Evolutionary conservation across 2,888 invertebrate genomes (phyloP).

Genomic region (Cacoxenus indagator): DNA sequence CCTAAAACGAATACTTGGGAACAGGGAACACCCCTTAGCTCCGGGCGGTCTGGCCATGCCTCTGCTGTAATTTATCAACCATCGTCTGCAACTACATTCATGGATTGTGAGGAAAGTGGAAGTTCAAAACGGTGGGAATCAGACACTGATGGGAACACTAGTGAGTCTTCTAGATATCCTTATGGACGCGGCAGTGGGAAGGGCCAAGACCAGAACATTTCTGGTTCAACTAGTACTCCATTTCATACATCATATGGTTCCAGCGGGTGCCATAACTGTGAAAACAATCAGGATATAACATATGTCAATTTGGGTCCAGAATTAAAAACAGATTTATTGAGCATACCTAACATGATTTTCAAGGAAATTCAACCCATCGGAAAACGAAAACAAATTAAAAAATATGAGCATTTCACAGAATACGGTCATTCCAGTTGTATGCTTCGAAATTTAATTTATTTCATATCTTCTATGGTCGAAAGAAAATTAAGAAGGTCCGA

Average conservation of each 20-base stretch:
- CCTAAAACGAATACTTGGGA: constrained; percentile 83
- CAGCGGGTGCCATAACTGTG: constrained; percentile 58
- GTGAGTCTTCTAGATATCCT: constrained; percentile 29
- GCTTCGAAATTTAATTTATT: no score
- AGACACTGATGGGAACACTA: constrained; percentile 29
- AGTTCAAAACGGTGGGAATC: constrained; percentile 36
- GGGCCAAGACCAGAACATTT: constrained; percentile 25
- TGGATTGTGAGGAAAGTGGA: constrained; percentile 65
- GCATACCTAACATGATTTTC: no score
- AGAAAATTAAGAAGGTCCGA: no score
- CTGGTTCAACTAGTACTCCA: constrained; percentile 44
- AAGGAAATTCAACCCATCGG: no score
- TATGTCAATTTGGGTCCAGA: neutral
- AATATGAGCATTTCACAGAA: no score
- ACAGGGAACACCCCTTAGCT: constrained; percentile 82
- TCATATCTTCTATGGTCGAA: no score
- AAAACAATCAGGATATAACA: constrained; percentile 32
- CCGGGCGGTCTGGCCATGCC: constrained; percentile 92
- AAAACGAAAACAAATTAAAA: no score
- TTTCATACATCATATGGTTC: constrained; percentile 53
- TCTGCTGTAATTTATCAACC: constrained; percentile 89
- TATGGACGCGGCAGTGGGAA: constrained; percentile 34
- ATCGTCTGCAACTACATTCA: constrained; percentile 72
- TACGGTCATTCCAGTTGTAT: no score
- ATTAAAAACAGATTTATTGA: no score